A percentile compares a stretch with the other conserved stretches of the same genome.
Evolutionary conservation across 2,113 vertebrate genomes (phyloP).

Genomic region (Malurus alboscapulatus): DNA sequence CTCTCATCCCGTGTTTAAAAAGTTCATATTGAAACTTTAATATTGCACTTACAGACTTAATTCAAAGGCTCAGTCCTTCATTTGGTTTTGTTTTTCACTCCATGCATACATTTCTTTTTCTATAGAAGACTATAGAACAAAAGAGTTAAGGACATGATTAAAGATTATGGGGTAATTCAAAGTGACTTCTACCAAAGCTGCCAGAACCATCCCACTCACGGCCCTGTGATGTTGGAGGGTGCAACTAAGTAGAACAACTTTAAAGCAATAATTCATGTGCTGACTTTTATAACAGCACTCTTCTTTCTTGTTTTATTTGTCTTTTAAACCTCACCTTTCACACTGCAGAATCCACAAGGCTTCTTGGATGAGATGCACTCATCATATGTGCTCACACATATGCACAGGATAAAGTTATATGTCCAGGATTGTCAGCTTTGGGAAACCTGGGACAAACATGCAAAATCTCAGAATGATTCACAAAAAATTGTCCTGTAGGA

Average conservation of each 20-base stretch:
- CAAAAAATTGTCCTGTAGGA: neutral
- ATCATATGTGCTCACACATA: neutral
- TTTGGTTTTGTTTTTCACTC: neutral
- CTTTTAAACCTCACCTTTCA: neutral
- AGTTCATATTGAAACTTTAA: neutral
- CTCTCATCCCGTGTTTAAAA: neutral
- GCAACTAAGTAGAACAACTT: neutral
- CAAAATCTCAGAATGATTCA: neutral
- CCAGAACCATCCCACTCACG: neutral
- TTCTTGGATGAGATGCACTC: neutral
- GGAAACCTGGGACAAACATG: neutral
- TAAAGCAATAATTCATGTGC: neutral
- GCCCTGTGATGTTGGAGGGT: neutral
- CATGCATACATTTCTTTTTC: neutral
- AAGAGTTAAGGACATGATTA: neutral
- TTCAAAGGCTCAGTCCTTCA: neutral
- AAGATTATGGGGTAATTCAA: neutral
- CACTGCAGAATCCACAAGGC: fast-evolving
- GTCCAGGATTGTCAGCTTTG: neutral
- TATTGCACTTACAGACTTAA: neutral
- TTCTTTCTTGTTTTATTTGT: neutral
- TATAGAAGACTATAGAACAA: neutral
- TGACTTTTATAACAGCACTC: neutral
- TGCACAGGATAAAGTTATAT: neutral
- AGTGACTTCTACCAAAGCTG: neutral